Evolutionary conservation across 2,113 vertebrate species (phyloP).

Genomic region (Mustela lutreola): DNA sequence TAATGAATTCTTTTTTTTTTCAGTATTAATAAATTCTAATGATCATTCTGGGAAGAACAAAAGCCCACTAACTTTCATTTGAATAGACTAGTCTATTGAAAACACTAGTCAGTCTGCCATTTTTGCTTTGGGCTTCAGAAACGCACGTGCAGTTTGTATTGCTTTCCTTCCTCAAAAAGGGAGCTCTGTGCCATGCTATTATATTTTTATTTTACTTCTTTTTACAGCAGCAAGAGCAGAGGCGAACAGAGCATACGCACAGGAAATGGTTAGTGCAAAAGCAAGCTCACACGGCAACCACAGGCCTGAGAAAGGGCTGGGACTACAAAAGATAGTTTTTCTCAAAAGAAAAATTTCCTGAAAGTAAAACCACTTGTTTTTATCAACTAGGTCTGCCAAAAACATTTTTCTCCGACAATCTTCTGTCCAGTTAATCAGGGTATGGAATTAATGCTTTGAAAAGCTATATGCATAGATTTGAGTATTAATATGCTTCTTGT

Average conservation of each 20-base stretch:
- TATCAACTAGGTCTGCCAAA: not conserved
- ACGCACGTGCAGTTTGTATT: fast-evolving
- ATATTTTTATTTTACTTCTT: not conserved
- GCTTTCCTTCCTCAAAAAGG: not conserved
- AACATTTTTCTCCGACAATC: not conserved
- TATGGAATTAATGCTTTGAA: not conserved
- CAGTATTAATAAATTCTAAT: constrained; percentile 40
- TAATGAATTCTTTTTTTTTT: not conserved
- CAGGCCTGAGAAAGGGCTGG: not conserved
- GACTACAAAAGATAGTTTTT: not conserved
- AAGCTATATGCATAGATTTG: not conserved
- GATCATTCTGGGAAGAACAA: not conserved
- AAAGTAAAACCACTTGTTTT: constrained; percentile 24
- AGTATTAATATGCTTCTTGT: not conserved
- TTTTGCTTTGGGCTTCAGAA: not conserved
- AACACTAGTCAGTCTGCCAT: not conserved
- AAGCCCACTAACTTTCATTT: not conserved
- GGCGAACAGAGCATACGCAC: not conserved
- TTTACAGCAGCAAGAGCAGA: constrained; percentile 35
- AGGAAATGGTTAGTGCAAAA: constrained; percentile 50
- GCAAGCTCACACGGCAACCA: constrained; percentile 18
- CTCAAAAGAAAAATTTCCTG: constrained; percentile 31
- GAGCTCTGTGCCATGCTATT: not conserved
- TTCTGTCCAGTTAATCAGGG: not conserved
- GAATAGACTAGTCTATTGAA: not conserved